Base-by-base conservation (phyloP, 2,888 invertebrate species). In the Blera fallax region DNA sequence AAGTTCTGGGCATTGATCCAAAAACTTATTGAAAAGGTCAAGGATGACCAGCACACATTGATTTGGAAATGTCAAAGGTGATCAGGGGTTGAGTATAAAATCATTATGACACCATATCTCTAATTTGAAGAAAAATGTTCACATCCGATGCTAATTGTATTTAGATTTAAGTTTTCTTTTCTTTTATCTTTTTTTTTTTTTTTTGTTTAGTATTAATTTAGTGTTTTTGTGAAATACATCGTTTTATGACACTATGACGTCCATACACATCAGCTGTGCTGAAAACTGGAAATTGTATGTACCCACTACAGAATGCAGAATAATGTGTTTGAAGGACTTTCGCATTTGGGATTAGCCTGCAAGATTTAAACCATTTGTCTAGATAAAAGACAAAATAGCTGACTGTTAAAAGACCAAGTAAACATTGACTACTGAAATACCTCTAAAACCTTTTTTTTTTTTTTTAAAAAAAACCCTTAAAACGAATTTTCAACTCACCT, bases 1-100 rank as follows among this genome's bases (percentile, higher is more conserved):
- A 27, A n/a, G 8, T n/a, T n/a, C 7, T 72, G 65, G 72, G 65
- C 65, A 65, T 60, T 7, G 45, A 78, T 83, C 72, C 65, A 83
- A 78, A 48, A 60, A 67, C 24, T 2, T 18, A 29, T 11, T 45
- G 29, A 40, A 78, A 69, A 79, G 73, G 54, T 78, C 73, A 83
- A 69, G 67, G 73, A 64, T 77, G 48, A 65, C 34, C n/a, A n/a
- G n/a, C n/a, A n/a, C 11, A 29, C 29, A 77, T 37, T 54, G 32
- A 77, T 65, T 73, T 54, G 29, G 29, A 67, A 72, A 67, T 67
- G 21, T 62, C 34, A 78, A 67, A 73, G 54, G 50, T 21, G n/a
- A 40, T 24, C 5, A 58, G 54, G 14, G 29, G 14, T 56, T 45
- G 54, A 70, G 27, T 58, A 8, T 11, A 32, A 58, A 21, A 56